phyloP scores from a whole-genome alignment of 2,888 invertebrate species.

The Pasiphila rectangulata region DNA sequence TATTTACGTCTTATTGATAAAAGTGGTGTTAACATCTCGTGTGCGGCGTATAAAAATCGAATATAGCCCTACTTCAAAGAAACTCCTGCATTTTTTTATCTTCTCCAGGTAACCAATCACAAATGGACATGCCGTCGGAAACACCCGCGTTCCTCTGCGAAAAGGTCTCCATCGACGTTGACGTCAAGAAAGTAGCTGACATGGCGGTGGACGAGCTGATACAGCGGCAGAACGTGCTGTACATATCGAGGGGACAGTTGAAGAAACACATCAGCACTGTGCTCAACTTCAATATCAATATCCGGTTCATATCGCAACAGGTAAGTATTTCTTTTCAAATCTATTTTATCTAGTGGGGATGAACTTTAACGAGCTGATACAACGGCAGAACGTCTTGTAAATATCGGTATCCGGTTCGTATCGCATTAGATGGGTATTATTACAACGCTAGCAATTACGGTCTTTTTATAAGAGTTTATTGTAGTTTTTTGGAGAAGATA shows the following conservation, averaged over 20 bases:
- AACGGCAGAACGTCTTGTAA: too few relatives aligned
- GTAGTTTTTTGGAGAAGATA: too few relatives aligned
- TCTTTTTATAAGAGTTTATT: too few relatives aligned
- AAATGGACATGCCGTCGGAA: slow-evolving; percentile 83
- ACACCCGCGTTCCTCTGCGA: slow-evolving; percentile 96
- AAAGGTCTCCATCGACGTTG: slow-evolving; percentile 93
- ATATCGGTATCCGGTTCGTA: slow-evolving; percentile 92
- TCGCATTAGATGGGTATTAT: slow-evolving; percentile 88
- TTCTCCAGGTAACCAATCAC: slow-evolving; percentile 50
- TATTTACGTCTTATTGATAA: too few relatives aligned
- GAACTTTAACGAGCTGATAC: too few relatives aligned
- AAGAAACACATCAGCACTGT: slow-evolving; percentile 96
- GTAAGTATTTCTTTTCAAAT: too few relatives aligned
- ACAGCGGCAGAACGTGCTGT: slow-evolving; percentile 90
- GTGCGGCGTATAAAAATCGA: too few relatives aligned
- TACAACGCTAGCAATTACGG: background rate
- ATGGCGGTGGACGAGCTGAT: slow-evolving; percentile 93
- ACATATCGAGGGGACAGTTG: slow-evolving; percentile 91
- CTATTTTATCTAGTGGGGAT: too few relatives aligned
- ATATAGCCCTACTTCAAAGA: too few relatives aligned
- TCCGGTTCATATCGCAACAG: slow-evolving; percentile 95
- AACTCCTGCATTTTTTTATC: too few relatives aligned
- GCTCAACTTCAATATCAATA: slow-evolving; percentile 93
- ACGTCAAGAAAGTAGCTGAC: slow-evolving; percentile 93
- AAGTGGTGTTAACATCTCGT: too few relatives aligned